phyloP scores from a whole-genome alignment of 2,113 vertebrate species.

The Mesembrinibis cayennensis region DNA sequence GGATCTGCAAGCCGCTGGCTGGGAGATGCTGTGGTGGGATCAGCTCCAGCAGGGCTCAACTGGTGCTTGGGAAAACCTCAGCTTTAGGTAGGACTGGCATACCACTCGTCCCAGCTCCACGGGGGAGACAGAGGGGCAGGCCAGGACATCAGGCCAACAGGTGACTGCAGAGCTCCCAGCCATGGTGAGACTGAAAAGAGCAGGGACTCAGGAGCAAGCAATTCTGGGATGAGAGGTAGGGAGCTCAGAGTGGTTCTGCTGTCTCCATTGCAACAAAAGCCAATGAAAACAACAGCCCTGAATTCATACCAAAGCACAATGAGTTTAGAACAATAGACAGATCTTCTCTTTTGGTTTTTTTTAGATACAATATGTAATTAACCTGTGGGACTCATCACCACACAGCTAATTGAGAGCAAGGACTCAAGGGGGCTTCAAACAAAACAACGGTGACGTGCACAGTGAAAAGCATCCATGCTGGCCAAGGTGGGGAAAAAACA shows the following conservation, averaged over 20 bases:
- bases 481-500: accelerated
- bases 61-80: background rate
- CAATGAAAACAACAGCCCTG: background rate
- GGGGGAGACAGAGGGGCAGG: background rate
- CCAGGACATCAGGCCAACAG: background rate
- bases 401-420: background rate
- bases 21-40: background rate
- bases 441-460: accelerated
- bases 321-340: background rate
- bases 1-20: background rate
- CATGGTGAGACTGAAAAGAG: accelerated
- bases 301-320: background rate
- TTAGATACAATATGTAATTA: background rate
- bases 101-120: background rate
- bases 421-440: background rate
- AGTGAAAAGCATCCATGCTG: background rate
- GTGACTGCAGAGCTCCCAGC: background rate
- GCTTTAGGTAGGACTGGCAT: background rate
- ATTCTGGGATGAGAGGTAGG: background rate
- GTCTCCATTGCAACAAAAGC: background rate
- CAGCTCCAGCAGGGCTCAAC: background rate
- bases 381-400: background rate
- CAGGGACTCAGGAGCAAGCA: background rate
- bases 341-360: background rate
- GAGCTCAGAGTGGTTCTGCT: background rate